Conservation (phyloP, 2,797 vertebrate genomes). For the Carduelis carduelis region DNA sequence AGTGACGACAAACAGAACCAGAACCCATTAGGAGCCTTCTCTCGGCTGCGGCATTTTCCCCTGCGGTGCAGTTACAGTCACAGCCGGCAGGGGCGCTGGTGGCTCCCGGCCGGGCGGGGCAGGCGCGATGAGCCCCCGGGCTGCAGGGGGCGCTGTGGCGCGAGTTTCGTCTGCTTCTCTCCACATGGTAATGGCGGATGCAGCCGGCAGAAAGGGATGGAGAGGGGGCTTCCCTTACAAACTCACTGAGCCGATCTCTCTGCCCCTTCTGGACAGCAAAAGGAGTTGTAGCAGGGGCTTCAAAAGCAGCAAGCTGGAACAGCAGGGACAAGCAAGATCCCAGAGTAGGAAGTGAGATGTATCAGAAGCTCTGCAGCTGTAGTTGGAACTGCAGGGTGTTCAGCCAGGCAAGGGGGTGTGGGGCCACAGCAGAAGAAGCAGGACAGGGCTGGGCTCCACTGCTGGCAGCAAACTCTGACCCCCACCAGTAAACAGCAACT, state of each 20-base stretch:
- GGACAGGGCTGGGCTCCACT: background rate
- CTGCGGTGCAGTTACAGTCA: accelerated
- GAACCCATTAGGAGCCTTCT: accelerated
- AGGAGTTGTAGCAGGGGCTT: background rate
- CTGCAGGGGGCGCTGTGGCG: background rate
- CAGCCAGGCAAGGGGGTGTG: background rate
- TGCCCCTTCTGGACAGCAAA: background rate
- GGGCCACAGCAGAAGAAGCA: background rate
- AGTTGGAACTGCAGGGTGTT: accelerated
- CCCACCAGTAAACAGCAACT: background rate
- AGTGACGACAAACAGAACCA: too few species aligned
- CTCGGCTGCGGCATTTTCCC: accelerated
- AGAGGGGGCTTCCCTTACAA: background rate
- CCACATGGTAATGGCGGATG: accelerated
- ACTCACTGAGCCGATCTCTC: accelerated
- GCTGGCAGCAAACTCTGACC: accelerated
- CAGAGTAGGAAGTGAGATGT: background rate
- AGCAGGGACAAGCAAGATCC: background rate
- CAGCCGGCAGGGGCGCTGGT: background rate
- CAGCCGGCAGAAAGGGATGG: background rate
- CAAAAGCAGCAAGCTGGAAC: background rate
- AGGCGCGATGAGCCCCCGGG: accelerated
- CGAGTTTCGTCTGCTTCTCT: background rate
- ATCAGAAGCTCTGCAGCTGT: background rate
- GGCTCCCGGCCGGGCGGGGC: background rate